phyloP scores from a whole-genome alignment of 2,888 invertebrate species.

The Habroteleia sp. region DNA sequence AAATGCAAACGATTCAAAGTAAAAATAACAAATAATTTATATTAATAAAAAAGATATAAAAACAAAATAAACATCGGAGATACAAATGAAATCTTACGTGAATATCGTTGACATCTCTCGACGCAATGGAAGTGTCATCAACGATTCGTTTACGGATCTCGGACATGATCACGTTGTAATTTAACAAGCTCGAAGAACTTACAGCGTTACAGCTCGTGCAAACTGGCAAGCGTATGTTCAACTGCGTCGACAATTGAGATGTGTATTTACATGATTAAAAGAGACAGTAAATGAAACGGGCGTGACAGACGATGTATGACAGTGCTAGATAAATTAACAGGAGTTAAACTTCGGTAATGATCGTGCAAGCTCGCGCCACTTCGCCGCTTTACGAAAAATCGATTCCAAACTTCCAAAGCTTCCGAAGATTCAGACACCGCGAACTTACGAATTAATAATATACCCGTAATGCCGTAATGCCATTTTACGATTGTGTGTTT shows the following conservation, averaged over 20 bases:
- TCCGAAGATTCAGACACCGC: too few relatives aligned
- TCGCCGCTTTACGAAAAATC: conserved; percentile 28
- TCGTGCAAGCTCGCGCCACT: conserved; percentile 36
- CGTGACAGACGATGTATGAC: conserved; percentile 68
- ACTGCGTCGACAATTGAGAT: conserved; percentile 42
- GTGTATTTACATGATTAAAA: conserved; percentile 76
- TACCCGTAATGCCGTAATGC: too few relatives aligned
- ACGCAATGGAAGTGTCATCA: conserved; percentile 71
- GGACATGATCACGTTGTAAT: conserved; percentile 69
- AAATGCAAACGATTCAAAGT: not conserved
- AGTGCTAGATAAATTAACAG: conserved; percentile 34
- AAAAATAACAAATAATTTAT: not conserved
- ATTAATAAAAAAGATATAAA: too few relatives aligned
- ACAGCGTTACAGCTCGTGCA: conserved; percentile 1
- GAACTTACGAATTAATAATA: too few relatives aligned
- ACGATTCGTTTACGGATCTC: conserved; percentile 76
- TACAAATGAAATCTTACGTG: conserved; percentile 71
- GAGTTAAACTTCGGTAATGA: conserved; percentile 32
- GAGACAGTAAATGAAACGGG: conserved; percentile 70
- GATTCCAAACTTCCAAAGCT: too few relatives aligned
- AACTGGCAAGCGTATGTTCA: conserved; percentile 13
- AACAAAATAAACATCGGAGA: too few relatives aligned
- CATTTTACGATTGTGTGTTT: too few relatives aligned
- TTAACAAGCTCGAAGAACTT: conserved; percentile 3
- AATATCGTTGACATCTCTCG: conserved; percentile 76